Percentiles rank a stretch among this genome's conserved stretches.
Evolutionary conservation across 2,113 vertebrate species (phyloP).

Genomic region (Rissa tridactyla): DNA sequence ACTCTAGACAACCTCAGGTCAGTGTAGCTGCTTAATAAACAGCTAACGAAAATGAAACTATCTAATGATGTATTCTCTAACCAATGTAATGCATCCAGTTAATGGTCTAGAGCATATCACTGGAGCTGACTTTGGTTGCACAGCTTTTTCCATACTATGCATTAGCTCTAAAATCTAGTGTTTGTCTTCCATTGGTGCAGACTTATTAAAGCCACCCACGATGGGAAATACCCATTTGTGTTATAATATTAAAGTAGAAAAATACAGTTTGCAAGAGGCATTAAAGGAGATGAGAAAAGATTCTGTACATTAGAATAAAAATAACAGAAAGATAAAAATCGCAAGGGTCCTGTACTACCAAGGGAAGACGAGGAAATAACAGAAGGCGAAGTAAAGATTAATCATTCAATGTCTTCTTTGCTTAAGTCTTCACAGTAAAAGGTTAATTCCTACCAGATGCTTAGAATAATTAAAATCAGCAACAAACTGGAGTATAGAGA

Average conservation of each 20-base stretch:
- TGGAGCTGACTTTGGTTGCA: neutral
- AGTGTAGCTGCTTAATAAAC: neutral
- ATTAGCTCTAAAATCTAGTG: neutral
- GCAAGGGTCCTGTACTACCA: neutral
- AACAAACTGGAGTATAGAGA: neutral
- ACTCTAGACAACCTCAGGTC: neutral
- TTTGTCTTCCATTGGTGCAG: neutral
- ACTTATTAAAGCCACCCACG: neutral
- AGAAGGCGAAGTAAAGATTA: neutral
- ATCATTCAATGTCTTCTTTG: neutral
- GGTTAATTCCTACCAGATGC: conserved; percentile 1
- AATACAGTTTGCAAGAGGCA: neutral
- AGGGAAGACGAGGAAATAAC: neutral
- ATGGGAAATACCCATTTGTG: neutral
- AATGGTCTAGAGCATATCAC: neutral
- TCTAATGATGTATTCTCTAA: neutral
- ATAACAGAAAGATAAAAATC: neutral
- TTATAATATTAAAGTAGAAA: neutral
- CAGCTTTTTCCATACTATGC: neutral
- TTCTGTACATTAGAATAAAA: neutral
- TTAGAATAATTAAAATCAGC: neutral
- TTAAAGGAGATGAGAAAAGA: neutral
- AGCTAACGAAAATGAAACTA: neutral
- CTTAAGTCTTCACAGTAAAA: neutral
- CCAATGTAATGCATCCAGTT: fast-evolving